Evolutionary conservation across 2,113 vertebrate genomes (phyloP), one percentile per base, ranked within the genome.

Genomic region (Procavia capensis): DNA sequence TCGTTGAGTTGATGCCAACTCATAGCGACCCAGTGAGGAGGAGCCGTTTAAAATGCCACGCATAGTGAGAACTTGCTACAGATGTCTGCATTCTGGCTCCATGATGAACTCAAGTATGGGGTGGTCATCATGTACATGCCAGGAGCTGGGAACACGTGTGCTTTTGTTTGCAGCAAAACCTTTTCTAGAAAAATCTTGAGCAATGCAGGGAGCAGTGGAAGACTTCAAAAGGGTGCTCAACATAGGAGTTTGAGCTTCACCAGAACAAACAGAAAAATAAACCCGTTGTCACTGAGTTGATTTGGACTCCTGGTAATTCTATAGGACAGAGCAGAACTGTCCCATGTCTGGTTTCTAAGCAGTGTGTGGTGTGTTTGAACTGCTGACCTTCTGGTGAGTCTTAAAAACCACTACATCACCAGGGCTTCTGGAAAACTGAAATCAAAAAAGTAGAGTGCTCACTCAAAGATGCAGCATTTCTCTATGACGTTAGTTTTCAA

Each of bases 161-260:
- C 27, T 93, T 92, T 87, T 81, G 54, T 93, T 92, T 82, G 94
- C 10, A 85, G 50, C 80, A 90, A 76, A 83, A 75, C 25, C 50
- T 92, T 72, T 39, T 79, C 80, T 79, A 82, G 79, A 91, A 95
- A 82, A 94, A 10, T 27, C 57, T 93, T 95, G 92, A 85, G 50
- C 88, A 57, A 20, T 45, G 2, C 29, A 61, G 63, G 27, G 36
- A 80, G 72, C 91, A 91, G 19, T 81, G 57, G 74, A 95, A 70
- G 66, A 41, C 59, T 91, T 88, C 36, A 47, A 85, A 64, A 59
- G 80, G 29, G 72, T 85, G 66, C 45, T 50, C 83, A 64, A 84
- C 36, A 91, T 70, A 34, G 61, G 88, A 90, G 4, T 31, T 61
- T 17, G 24, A 63, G 83, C 24, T 36, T 85, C 72, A 72, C 22